These are phyloP conservation scores for Temnothorax rugatulus DNA, from an alignment of 2,888 invertebrate genomes.

Conservation along the genomic window DNA sequence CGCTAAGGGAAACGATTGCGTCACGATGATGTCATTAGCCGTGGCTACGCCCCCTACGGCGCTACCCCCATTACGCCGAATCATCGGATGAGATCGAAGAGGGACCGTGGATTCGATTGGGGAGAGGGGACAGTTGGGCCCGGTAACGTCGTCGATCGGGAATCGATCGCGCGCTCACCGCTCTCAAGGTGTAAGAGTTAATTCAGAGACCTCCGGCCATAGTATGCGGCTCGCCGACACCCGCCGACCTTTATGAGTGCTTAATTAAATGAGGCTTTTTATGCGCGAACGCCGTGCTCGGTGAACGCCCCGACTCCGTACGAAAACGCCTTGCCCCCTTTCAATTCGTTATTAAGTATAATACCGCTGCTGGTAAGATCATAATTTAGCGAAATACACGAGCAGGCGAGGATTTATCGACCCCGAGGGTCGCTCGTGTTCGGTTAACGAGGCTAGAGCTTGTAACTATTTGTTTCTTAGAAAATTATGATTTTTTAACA, in stretches of 20 bases:
- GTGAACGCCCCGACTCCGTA: conserved; percentile 46
- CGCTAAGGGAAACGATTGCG: conserved; percentile 83
- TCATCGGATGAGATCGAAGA: conserved; percentile 77
- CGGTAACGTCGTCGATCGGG: conserved; percentile 41
- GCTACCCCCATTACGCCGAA: conserved; percentile 84
- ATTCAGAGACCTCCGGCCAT: conserved; percentile 70
- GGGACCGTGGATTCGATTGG: conserved; percentile 3
- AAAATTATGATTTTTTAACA: neutral
- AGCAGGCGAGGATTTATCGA: neutral
- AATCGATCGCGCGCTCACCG: conserved; percentile 31
- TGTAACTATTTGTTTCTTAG: neutral
- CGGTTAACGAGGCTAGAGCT: conserved; percentile 18
- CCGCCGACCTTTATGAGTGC: conserved; percentile 62
- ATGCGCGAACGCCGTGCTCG: conserved; percentile 34
- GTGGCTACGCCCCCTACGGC: conserved; percentile 81
- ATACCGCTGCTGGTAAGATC: conserved; percentile 37
- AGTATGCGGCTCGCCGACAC: conserved; percentile 54
- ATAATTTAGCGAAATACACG: conserved; percentile 41
- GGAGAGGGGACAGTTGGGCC: neutral
- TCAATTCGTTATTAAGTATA: conserved; percentile 44
- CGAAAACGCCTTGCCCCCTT: conserved; percentile 30
- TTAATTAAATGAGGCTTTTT: conserved; percentile 74
- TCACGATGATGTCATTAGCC: conserved; percentile 85
- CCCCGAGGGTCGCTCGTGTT: neutral
- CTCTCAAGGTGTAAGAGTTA: conserved; percentile 69